These are phyloP conservation scores for Piscicola geometra DNA, from an alignment of 2,888 invertebrate species.

Conservation along the genomic window DNA sequence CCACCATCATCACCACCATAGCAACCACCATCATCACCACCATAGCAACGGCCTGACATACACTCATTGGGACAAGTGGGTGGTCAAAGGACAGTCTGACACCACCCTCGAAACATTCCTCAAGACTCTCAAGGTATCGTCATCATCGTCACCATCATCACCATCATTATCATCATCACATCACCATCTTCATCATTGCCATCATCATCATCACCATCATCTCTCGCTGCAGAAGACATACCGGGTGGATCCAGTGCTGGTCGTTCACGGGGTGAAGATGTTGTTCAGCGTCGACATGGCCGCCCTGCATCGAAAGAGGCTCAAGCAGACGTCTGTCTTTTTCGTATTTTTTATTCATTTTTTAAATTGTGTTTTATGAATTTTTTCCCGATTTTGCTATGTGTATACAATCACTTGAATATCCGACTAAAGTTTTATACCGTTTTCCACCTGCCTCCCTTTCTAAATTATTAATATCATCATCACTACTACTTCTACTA, in stretches of 20 bases:
- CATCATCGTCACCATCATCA: background rate
- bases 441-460: too few relatives aligned
- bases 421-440: too few relatives aligned
- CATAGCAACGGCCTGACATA: slow-evolving; percentile 41
- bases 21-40: background rate
- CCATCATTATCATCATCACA: background rate
- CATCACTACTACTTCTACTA: slow-evolving; percentile 5
- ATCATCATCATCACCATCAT: too few relatives aligned
- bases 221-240: slow-evolving; percentile 47
- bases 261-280: slow-evolving; percentile 55
- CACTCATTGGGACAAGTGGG: slow-evolving; percentile 56
- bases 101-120: slow-evolving; percentile 54
- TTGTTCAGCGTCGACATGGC: slow-evolving; percentile 55
- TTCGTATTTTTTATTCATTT: slow-evolving; percentile 1
- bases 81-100: slow-evolving; percentile 49
- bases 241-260: slow-evolving; percentile 49
- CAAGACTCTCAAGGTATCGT: slow-evolving; percentile 50
- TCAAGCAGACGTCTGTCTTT: slow-evolving; percentile 52
- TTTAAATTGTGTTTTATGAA: background rate
- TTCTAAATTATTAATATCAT: background rate
- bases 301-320: slow-evolving; percentile 50
- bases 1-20: too few relatives aligned
- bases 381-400: background rate
- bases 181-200: background rate
- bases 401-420: too few relatives aligned